Conservation (phyloP, 2,797 vertebrate genomes). For the Protonibea diacanthus region DNA sequence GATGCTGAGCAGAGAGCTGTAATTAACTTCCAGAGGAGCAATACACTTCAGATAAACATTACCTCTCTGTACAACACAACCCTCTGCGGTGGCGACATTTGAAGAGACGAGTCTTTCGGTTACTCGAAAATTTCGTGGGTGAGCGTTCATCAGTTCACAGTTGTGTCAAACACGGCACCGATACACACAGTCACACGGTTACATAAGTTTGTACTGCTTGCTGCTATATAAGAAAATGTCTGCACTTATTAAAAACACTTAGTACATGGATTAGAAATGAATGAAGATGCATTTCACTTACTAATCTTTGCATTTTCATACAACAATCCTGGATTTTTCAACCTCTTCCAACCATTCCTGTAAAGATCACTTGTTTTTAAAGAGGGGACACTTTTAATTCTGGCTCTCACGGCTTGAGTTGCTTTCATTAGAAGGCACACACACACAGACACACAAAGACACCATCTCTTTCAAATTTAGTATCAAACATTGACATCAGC, state of each 20-base stretch:
- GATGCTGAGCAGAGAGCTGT: conserved; percentile 18
- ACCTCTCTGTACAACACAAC: background rate
- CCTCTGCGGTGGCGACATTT: background rate
- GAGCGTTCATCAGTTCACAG: background rate
- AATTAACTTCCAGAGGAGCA: conserved; percentile 40
- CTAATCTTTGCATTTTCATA: conserved; percentile 33
- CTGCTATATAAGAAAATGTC: background rate
- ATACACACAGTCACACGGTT: background rate
- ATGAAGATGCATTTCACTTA: conserved; percentile 25
- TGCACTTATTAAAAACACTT: background rate
- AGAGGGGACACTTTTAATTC: conserved; percentile 2
- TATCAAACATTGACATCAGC: conserved; percentile 25
- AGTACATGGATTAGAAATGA: background rate
- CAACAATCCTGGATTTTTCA: conserved; percentile 23
- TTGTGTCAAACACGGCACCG: background rate
- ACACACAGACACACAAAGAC: background rate
- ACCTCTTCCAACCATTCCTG: background rate
- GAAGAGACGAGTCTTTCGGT: background rate
- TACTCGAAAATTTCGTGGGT: background rate
- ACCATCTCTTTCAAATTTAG: background rate
- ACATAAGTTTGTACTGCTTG: background rate
- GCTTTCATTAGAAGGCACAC: conserved; percentile 13
- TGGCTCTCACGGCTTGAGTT: background rate
- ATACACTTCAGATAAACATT: conserved; percentile 25
- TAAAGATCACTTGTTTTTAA: conserved; percentile 26